Evolutionary conservation across 2,113 vertebrate species (phyloP), one percentile per base, ranked within the genome.

Genomic region (Equus quagga): DNA sequence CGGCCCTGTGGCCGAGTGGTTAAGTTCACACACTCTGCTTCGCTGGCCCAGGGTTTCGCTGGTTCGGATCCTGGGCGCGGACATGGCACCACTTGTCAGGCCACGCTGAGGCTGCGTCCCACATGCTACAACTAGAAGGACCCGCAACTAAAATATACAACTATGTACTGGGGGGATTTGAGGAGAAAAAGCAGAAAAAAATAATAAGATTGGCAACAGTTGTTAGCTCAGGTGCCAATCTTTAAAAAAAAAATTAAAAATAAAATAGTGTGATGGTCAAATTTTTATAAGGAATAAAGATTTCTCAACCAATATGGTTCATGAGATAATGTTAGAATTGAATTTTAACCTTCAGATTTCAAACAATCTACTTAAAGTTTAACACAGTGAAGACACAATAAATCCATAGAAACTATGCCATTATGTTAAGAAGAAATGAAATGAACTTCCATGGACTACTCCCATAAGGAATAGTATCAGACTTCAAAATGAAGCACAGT

Each of bases 351-450:
- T 94, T 94, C 49, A 85, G 33, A 95, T 85, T 97, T 94, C 54
- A 78, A 97, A 91, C 58, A 83, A n/a, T n/a, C 28, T 88, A 41
- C 85, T 96, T 90, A 96, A 95, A 96, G 44, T 86, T 96, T 96
- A 94, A 93, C 62, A 87, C 80, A 96, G 93, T 86, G 51, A 96
- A 97, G 95, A 78, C 73, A 88, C 26, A 97, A 0, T 96, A 92
- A 95, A 84, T 90, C 73, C 24, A 21, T 94, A 88, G 54, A 95
- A 92, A 87, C 17, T 81, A 26, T 96, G 44, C 51, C 69, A 46
- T 96, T 96, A 56, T 94, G 51, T 96, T 92, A 95, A 95, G 82
- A 94, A 97, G 93, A 97, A 87, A 78, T 95, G 64, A 96, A 95
- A 78, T 82, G 89, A 91, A 80, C 69, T 92, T 96, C 91, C 65